These are phyloP conservation scores for Umimayanthus kanabou DNA, from an alignment of 92 coral and sea anemone genomes.

Conservation along the genomic window DNA sequence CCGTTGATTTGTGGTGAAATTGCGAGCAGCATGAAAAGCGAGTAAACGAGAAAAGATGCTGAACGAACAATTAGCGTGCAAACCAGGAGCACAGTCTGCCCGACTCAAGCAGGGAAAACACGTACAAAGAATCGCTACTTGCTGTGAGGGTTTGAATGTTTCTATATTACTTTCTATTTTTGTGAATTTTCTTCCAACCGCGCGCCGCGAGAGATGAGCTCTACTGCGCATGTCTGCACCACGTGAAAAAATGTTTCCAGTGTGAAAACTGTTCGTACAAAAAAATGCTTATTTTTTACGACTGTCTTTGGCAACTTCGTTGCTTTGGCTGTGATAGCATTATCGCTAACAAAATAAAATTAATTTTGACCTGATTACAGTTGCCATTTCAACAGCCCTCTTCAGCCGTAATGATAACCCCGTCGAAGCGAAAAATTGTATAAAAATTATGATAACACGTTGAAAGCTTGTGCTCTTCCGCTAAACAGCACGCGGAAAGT, in stretches of 20 bases:
- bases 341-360: background rate
- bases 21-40: background rate
- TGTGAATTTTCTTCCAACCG: slow-evolving; percentile 37
- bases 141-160: slow-evolving; percentile 32
- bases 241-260: slow-evolving; percentile 28
- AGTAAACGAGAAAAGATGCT: background rate
- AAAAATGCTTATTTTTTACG: background rate
- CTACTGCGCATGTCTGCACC: slow-evolving; percentile 25
- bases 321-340: background rate
- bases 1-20: slow-evolving; percentile 7
- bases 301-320: background rate
- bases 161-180: slow-evolving; percentile 33
- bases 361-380: background rate
- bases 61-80: slow-evolving; percentile 15
- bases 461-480: slow-evolving; percentile 39
- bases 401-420: slow-evolving; percentile 2
- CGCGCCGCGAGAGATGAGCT: slow-evolving; percentile 36
- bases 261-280: background rate
- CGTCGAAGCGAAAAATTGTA: background rate
- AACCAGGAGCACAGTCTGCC: background rate
- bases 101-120: slow-evolving; percentile 21
- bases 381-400: slow-evolving; percentile 27
- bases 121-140: slow-evolving; percentile 29
- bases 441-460: slow-evolving; percentile 9
- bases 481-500: slow-evolving; percentile 35